Base-by-base conservation (phyloP, 2,888 invertebrate genomes). In the Oligia fasciuncula region DNA sequence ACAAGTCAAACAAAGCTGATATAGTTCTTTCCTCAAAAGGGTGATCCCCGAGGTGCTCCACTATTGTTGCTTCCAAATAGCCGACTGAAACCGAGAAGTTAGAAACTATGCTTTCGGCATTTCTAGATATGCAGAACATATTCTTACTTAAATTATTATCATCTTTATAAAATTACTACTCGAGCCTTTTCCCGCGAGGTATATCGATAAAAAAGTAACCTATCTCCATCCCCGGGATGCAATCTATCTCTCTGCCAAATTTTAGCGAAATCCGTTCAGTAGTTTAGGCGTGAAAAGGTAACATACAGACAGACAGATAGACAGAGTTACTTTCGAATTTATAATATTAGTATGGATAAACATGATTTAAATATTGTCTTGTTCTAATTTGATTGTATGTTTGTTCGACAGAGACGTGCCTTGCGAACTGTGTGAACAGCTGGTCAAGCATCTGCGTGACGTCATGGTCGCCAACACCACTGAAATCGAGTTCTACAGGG, bases 401-500 rank as follows among this genome's bases (percentile, higher is more conserved):
- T 82, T 77, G 60, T 85, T 29, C 81, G 76, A 0, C 86, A 96
- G 96, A 65, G 95, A 96, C 91, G 97, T 98, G 74, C 98, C 98
- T 0, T 99, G 99, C 93, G 98, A 99, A 90, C 97, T 99, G 77
- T 99, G 99, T 94, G 98, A 98, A 90, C 98, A 98, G 93, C 95
- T 99, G 73, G 98, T 99, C 0, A 95, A 96, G 43, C 99, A 99
- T 94, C 96, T 99, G 87, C 97, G 98, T 83, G 98, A 99, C 92
- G 97, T 98, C 11, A 94, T 99, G 46, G 97, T 98, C 51, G 98
- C 99, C 35, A 99, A 99, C 93, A 98, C 99, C 0, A 99, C 99
- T 0, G 98, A 98, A 93, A 90, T 95, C 0, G 98, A 99, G 95
- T 99, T 99, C 95, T 97, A 98, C 93, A 96, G 97, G 91, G 98